A percentile compares a stretch with the other conserved stretches of the same genome.
Conservation (phyloP, 1,140 invertebrate genomes). For the Lepidostoma basale region DNA sequence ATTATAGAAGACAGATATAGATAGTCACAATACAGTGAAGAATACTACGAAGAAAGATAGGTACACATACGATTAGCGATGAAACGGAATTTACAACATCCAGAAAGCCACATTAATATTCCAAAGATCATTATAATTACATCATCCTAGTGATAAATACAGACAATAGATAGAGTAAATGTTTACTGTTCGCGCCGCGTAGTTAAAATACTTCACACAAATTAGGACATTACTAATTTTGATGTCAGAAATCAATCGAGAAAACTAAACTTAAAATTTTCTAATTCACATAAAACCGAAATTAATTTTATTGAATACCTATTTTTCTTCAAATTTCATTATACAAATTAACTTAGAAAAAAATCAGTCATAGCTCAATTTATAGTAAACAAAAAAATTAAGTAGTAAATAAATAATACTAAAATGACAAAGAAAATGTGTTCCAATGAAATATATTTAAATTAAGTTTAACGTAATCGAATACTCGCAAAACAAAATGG, state of each 20-base stretch:
- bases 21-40: conserved; percentile 20
- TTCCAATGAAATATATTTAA: background rate
- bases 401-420: conserved; percentile 21
- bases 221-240: no score
- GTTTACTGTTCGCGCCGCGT: no score
- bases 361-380: conserved; percentile 18
- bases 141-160: no score
- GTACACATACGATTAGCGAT: conserved; percentile 9
- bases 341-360: conserved; percentile 10
- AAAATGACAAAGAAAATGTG: background rate
- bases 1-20: no score
- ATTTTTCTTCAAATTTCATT: background rate
- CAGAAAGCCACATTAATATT: conserved; percentile 13
- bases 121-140: no score
- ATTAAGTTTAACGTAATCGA: background rate
- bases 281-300: background rate
- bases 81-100: conserved; percentile 12
- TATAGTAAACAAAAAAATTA: background rate
- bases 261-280: no score
- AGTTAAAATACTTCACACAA: no score
- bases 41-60: conserved; percentile 27
- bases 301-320: conserved; percentile 4
- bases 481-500: conserved; percentile 16
- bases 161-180: no score
- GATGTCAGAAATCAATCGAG: no score